A percentile compares a stretch with the other conserved stretches of the same genome.
These are phyloP conservation scores for Colinus virginianus DNA, from an alignment of 2,113 vertebrate genomes.

Conservation along the genomic window DNA sequence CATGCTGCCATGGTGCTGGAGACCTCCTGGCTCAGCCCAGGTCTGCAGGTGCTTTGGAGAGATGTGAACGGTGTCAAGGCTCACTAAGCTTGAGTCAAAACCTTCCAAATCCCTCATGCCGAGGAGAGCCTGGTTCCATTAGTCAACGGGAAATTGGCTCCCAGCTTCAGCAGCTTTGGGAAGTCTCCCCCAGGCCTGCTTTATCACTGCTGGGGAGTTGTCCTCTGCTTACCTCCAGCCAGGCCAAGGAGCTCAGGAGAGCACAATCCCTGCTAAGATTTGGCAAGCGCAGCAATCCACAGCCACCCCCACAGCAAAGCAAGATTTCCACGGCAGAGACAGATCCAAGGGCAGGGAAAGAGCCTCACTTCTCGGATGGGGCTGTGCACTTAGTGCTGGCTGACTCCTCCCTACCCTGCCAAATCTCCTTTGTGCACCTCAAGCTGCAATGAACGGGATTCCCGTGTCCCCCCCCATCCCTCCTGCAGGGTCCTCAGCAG, in stretches of 20 bases:
- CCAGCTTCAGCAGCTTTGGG: conserved; percentile 23
- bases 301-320: neutral
- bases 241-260: neutral
- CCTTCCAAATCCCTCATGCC: neutral
- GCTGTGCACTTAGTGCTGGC: neutral
- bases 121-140: conserved; percentile 22
- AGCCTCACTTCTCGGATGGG: neutral
- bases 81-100: conserved; percentile 51
- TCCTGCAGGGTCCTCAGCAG: neutral
- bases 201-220: neutral
- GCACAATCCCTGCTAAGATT: neutral
- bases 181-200: conserved; percentile 51
- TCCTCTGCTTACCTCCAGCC: conserved; percentile 3
- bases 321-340: neutral
- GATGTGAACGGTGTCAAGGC: neutral
- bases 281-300: neutral
- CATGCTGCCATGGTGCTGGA: accelerated
- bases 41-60: neutral
- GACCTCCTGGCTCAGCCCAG: accelerated
- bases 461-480: neutral
- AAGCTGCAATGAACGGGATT: accelerated
- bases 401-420: neutral
- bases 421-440: neutral
- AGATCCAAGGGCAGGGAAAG: neutral
- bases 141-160: conserved; percentile 60